Percentiles rank a stretch among this genome's conserved stretches.
Evolutionary conservation across 2,113 vertebrate species (phyloP).

Genomic region (Cyanoderma ruficeps): DNA sequence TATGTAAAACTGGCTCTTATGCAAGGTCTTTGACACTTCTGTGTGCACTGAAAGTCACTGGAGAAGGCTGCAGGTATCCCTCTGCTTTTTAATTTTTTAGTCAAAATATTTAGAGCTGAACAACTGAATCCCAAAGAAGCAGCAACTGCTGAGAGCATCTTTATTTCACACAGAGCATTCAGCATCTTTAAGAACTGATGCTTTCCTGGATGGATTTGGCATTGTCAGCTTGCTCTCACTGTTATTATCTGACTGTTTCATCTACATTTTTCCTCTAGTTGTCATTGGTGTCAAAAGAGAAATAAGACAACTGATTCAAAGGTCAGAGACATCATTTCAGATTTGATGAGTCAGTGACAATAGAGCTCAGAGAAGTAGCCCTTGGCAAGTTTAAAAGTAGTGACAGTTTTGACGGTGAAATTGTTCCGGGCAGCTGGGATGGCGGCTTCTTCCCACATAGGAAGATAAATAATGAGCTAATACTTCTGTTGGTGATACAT

Average conservation of each 20-base stretch:
- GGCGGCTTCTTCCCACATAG: neutral
- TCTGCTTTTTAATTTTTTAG: neutral
- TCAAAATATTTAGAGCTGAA: neutral
- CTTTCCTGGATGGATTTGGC: conserved; percentile 21
- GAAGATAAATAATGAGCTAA: neutral
- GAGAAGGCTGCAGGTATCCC: neutral
- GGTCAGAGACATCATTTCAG: conserved; percentile 57
- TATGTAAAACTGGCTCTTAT: neutral
- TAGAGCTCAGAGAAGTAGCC: neutral
- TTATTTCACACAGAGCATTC: neutral
- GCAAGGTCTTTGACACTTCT: neutral
- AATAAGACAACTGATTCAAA: conserved; percentile 57
- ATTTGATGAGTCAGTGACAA: conserved; percentile 63
- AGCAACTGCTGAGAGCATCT: conserved; percentile 9
- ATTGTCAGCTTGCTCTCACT: conserved; percentile 23
- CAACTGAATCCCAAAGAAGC: neutral
- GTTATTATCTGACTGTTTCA: conserved; percentile 35
- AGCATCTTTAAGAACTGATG: neutral
- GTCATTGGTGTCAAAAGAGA: conserved; percentile 59
- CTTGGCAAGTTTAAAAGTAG: conserved; percentile 7
- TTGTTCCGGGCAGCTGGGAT: neutral
- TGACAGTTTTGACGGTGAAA: neutral
- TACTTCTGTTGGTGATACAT: neutral
- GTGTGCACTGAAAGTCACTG: neutral
- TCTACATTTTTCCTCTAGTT: conserved; percentile 41